A percentile compares a stretch with the other conserved stretches of the same genome.
These are phyloP conservation scores for Gallinago undulata DNA, from an alignment of 2,113 vertebrate genomes.

Conservation along the genomic window DNA sequence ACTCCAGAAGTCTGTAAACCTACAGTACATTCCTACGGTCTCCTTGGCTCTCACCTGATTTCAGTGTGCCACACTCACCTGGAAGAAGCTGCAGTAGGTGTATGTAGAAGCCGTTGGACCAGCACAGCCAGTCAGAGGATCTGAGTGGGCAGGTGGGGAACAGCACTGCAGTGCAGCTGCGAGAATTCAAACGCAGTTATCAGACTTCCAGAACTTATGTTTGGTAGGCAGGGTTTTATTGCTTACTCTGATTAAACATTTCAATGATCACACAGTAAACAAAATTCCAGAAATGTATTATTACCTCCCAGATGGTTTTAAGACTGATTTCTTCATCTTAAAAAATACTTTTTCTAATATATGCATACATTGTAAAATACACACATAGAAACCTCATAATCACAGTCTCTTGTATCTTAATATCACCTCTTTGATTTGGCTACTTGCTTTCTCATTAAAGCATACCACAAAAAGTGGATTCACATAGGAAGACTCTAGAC, in stretches of 20 bases:
- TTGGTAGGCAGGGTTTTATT: not conserved
- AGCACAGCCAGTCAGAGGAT: slow-evolving; percentile 36
- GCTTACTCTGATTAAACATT: not conserved
- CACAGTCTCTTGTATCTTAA: not conserved
- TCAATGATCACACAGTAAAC: not conserved
- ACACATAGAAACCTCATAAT: not conserved
- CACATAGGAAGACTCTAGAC: not conserved
- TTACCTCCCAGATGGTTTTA: not conserved
- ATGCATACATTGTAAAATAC: not conserved
- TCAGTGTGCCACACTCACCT: slow-evolving; percentile 55
- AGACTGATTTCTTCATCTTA: not conserved
- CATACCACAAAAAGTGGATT: not conserved
- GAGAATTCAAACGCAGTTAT: slow-evolving; percentile 19
- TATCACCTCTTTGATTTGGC: not conserved
- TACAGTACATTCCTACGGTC: not conserved
- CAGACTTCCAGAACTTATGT: not conserved
- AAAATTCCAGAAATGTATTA: not conserved
- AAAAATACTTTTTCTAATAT: not conserved
- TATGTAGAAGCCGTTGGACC: slow-evolving; percentile 55
- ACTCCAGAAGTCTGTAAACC: not conserved
- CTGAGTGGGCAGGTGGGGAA: slow-evolving; percentile 49
- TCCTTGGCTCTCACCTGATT: not conserved
- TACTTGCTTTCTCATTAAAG: not conserved
- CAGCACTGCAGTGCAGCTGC: slow-evolving; percentile 62
- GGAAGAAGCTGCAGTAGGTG: slow-evolving; percentile 69